These are phyloP conservation scores for Drosophila eugracilis DNA, from an alignment of 1,140 invertebrate genomes.

Conservation along the genomic window DNA sequence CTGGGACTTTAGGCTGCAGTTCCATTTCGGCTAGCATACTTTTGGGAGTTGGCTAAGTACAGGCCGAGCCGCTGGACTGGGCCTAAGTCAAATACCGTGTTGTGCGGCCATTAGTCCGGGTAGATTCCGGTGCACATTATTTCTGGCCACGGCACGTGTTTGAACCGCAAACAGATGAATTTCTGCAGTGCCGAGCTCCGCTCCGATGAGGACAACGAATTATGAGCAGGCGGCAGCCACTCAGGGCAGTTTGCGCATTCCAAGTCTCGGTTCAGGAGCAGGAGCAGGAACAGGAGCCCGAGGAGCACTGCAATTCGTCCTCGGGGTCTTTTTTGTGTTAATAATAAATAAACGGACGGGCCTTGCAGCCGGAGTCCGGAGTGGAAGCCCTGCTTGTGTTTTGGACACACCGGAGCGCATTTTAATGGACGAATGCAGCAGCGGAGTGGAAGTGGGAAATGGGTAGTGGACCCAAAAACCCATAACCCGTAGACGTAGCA, in stretches of 20 bases:
- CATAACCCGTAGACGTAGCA: constrained; percentile 12
- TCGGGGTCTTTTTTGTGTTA: constrained; percentile 80
- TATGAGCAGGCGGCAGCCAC: constrained; percentile 67
- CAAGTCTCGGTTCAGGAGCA: constrained; percentile 19
- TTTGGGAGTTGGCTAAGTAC: background rate
- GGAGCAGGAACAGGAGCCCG: background rate
- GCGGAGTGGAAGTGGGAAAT: constrained; percentile 16
- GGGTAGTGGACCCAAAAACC: no score
- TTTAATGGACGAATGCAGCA: constrained; percentile 80
- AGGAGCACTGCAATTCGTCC: constrained; percentile 72
- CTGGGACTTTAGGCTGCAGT: background rate
- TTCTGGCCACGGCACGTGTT: constrained; percentile 71
- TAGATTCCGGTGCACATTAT: constrained; percentile 70
- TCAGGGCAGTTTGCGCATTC: constrained; percentile 59
- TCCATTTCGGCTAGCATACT: constrained; percentile 7
- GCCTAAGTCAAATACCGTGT: constrained; percentile 52
- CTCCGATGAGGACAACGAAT: constrained; percentile 63
- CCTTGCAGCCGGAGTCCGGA: constrained; percentile 33
- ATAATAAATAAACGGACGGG: constrained; percentile 80
- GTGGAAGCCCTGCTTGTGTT: constrained; percentile 59
- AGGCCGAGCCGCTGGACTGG: constrained; percentile 17
- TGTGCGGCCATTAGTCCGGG: constrained; percentile 63
- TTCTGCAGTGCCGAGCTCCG: constrained; percentile 61
- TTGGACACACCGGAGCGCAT: constrained; percentile 79
- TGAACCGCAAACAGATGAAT: constrained; percentile 81